Base-by-base conservation (phyloP, 2,113 vertebrate species). In the Rhombomys opimus region DNA sequence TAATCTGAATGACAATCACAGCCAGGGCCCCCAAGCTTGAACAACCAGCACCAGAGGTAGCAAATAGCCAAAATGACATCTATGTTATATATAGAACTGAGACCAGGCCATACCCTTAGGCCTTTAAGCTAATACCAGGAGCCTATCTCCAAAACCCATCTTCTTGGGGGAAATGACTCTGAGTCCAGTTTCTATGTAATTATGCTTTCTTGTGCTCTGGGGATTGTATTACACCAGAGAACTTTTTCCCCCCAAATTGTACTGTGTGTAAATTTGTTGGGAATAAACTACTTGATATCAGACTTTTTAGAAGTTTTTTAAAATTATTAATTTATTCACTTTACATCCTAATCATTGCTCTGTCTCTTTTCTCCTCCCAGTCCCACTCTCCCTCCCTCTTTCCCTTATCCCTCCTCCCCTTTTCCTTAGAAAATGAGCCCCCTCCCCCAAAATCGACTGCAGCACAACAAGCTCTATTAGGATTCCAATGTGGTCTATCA, bases 61-160 rank as follows among this genome's bases (percentile, higher is more conserved):
- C 35, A 25, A 61, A 82, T 61, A 27, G 57, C 18, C 7, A 38
- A 84, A 63, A 15, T 41, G 0, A 38, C 22, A 6, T 61, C 22
- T 38, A 41, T 3, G 8, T n/a, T 63, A 4, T 63, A 13, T 41
- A 23, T 63, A 25, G 41, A 57, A 38, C 57, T 82, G 7, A 82
- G 32, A 59, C 6, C 3, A 38, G 3, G 12, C 0, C 7, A 38
- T 23, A 25, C 13, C 35, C 8, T 13, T 61, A 38, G n/a, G 22
- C 7, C 13, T 57, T 61, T 84, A 84, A 41, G 7, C n/a, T 38
- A 17, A 38, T 84, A 30, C n/a, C 25, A 13, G 14, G 14, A 41
- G 81, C 13, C n/a, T 84, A 17, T 63, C 23, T 63, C 7, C 41
- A 84, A 23, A 84, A 61, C 12, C 23, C 23, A 41, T 61, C n/a